Base-by-base conservation (phyloP, 2,888 invertebrate genomes). In the Boloria selene region DNA sequence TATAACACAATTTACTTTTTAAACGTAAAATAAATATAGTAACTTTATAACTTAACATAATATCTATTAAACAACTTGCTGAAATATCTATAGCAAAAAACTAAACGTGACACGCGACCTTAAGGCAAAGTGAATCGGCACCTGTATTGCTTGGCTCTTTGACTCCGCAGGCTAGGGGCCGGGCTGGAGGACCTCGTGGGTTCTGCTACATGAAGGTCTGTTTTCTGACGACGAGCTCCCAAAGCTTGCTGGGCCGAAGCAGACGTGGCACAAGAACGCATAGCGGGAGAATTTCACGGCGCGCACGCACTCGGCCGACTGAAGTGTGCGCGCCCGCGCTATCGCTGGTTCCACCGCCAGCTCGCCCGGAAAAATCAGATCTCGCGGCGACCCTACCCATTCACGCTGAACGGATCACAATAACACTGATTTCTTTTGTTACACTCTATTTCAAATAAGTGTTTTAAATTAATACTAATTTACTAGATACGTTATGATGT, bases 191-290 rank as follows among this genome's bases (percentile, higher is more conserved):
- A 88, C 66, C 90, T 85, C 17, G 83, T 75, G 56, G 91, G 87
- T 68, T 89, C 92, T 2, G 89, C 88, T 67, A 92, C 91, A 74
- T 90, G 92, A 16, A 91, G 85, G 82, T 92, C 93, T 16, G 92
- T 93, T 81, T 93, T 90, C 88, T 95, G 83, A 87, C 96, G 70
- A 75, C 94, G 73, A 86, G 95, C 82, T 89, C 95, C 79, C 75
- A 90, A 78, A 53, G 76, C 74, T 68, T 75, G 74, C 65, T 78
- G 75, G 63, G 68, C 63, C 38, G 63, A 63, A 13, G 50, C 49
- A 56, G 78, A 75, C 77, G 82, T 76, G 70, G 75, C 72, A 76
- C 84, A 75, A 67, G 88, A 79, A 77, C 90, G 90, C 90, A 90
- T 90, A 82, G 82, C 85, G 83, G 76, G 85, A 87, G 86, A 88